Conservation (phyloP, 2,113 vertebrate species). For the Microtus oregoni region DNA sequence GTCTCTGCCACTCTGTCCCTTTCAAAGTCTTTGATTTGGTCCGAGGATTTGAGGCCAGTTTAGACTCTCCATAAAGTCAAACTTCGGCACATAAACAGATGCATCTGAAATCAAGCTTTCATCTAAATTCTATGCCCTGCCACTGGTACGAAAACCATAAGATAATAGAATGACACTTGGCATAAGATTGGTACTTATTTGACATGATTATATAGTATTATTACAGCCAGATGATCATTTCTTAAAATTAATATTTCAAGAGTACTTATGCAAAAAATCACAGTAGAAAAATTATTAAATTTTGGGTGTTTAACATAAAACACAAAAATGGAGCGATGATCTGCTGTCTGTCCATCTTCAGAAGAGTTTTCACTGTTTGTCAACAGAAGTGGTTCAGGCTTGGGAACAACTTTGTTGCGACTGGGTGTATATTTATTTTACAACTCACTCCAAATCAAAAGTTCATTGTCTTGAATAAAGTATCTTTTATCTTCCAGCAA, state of each 20-base stretch:
- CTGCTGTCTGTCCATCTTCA: not conserved
- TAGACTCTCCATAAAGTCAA: not conserved
- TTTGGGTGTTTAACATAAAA: slow-evolving; percentile 47
- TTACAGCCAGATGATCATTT: not conserved
- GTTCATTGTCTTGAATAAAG: not conserved
- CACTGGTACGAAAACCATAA: not conserved
- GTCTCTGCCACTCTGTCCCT: not conserved
- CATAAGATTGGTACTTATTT: not conserved
- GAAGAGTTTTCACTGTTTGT: not conserved
- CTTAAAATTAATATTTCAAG: not conserved
- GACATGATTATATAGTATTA: not conserved
- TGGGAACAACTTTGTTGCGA: not conserved
- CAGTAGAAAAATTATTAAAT: not conserved
- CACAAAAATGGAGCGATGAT: not conserved
- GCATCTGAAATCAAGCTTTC: not conserved
- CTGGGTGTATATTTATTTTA: slow-evolving; percentile 3
- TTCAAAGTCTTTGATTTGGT: not conserved
- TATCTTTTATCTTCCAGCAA: not conserved
- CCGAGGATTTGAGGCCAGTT: not conserved
- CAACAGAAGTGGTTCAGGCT: not conserved
- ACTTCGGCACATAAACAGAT: not conserved
- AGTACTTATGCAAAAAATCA: not conserved
- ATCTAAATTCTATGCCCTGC: not conserved
- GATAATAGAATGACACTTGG: not conserved
- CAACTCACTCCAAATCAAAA: not conserved